phyloP scores from a whole-genome alignment of 2,113 vertebrate genomes.

The Crotalus tigris region DNA sequence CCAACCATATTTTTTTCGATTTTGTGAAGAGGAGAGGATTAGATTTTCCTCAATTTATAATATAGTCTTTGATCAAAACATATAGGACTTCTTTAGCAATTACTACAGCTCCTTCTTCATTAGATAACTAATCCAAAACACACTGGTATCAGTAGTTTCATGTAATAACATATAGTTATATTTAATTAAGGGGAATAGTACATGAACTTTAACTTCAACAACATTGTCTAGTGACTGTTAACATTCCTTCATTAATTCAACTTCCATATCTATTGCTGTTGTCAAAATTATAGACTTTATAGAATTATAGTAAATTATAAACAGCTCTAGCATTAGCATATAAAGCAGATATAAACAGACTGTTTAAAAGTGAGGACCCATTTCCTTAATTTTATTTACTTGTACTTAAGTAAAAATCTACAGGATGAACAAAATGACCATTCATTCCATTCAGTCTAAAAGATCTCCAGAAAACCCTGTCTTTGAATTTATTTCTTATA shows the following conservation, averaged over 20 bases:
- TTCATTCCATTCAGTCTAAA: neutral
- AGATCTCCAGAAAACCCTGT: neutral
- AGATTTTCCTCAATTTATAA: neutral
- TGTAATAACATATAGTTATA: neutral
- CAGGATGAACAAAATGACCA: neutral
- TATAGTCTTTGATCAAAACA: neutral
- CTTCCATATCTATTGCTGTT: neutral
- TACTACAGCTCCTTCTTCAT: neutral
- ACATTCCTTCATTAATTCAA: neutral
- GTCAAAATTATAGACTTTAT: neutral
- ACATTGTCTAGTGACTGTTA: neutral
- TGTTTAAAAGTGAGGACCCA: neutral
- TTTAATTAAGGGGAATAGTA: neutral
- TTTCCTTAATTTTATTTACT: neutral
- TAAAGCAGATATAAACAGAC: neutral
- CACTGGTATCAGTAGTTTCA: neutral
- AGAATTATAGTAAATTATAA: neutral
- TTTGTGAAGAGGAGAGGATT: neutral
- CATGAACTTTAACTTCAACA: neutral
- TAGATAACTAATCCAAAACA: neutral
- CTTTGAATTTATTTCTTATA: neutral
- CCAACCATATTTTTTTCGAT: neutral
- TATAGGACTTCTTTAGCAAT: neutral
- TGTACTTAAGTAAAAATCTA: neutral
- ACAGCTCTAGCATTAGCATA: neutral